Percentiles rank a stretch among this genome's conserved stretches.
Conservation (phyloP, 2,888 invertebrate species). For the Sisyra terminalis region DNA sequence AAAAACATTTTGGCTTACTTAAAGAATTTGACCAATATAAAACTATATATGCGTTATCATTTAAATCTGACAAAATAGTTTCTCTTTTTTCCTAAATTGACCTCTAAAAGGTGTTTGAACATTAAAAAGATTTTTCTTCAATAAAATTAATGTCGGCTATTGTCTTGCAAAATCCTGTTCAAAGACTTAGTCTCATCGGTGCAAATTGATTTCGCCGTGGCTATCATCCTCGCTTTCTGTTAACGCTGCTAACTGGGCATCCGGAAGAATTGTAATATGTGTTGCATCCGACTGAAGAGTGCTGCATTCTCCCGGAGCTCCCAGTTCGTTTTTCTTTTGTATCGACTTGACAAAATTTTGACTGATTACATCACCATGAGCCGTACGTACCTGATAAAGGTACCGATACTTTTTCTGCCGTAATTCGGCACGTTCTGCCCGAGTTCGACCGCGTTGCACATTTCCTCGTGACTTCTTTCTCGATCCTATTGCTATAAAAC, state of each 20-base stretch:
- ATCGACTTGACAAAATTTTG: slow-evolving; percentile 73
- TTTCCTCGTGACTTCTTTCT: slow-evolving; percentile 28
- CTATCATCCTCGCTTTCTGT: slow-evolving; percentile 44
- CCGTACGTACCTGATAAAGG: slow-evolving; percentile 75
- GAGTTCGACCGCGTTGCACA: slow-evolving; percentile 35
- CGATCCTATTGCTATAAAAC: slow-evolving; percentile 24
- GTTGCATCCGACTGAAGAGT: slow-evolving; percentile 65
- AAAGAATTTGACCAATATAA: too few species aligned
- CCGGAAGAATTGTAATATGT: slow-evolving; percentile 59
- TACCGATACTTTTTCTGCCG: slow-evolving; percentile 74
- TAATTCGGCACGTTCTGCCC: slow-evolving; percentile 63
- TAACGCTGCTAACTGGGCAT: slow-evolving; percentile 35
- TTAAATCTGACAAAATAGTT: too few species aligned
- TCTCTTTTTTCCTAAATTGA: too few species aligned
- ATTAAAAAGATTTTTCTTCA: not conserved
- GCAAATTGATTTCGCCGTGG: slow-evolving; percentile 20
- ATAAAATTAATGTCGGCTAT: not conserved
- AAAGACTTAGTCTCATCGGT: slow-evolving; percentile 16
- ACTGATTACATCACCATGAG: slow-evolving; percentile 79
- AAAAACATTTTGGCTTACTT: too few species aligned
- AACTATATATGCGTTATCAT: too few species aligned
- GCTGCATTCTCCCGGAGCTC: slow-evolving; percentile 42
- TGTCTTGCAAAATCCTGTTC: not conserved
- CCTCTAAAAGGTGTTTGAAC: too few species aligned
- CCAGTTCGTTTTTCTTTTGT: slow-evolving; percentile 50